Conservation (phyloP, 2,888 invertebrate genomes). For the Diaperis boleti region DNA sequence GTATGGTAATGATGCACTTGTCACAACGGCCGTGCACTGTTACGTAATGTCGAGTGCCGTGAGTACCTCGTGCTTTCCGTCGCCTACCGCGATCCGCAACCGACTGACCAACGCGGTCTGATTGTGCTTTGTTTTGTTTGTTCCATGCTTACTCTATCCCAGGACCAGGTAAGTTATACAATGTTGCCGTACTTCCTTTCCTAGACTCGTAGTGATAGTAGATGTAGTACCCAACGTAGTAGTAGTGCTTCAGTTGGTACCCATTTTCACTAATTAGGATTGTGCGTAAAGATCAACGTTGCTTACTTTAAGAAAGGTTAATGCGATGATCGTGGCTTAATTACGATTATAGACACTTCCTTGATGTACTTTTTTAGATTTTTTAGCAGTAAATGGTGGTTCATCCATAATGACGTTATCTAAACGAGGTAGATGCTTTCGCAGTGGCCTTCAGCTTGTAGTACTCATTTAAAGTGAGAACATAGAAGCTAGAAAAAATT, state of each 20-base stretch:
- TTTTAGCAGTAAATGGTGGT: too few relatives aligned
- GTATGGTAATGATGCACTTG: constrained; percentile 25
- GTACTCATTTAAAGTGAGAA: too few relatives aligned
- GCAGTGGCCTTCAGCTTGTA: too few relatives aligned
- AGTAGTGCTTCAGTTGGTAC: neutral
- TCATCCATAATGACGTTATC: too few relatives aligned
- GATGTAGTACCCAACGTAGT: constrained; percentile 11
- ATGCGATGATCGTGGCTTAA: constrained; percentile 6
- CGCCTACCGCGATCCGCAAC: constrained; percentile 30
- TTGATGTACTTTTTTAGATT: too few relatives aligned
- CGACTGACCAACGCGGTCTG: constrained; percentile 63
- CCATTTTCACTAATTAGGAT: neutral
- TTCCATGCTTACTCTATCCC: constrained; percentile 61
- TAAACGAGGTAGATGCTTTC: too few relatives aligned
- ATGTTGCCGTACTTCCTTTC: constrained; percentile 52
- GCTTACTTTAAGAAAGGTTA: constrained; percentile 32
- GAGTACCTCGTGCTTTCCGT: constrained; percentile 24
- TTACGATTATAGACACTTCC: constrained; percentile 18
- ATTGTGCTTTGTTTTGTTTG: constrained; percentile 64
- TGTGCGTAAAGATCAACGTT: too few relatives aligned
- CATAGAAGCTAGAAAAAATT: too few relatives aligned
- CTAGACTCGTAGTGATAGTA: constrained; percentile 17
- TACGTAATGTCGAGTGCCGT: constrained; percentile 25
- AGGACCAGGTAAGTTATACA: constrained; percentile 60
- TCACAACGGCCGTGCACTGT: constrained; percentile 21